Conservation (phyloP, 2,888 invertebrate species). For the Melanchra persicariae region DNA sequence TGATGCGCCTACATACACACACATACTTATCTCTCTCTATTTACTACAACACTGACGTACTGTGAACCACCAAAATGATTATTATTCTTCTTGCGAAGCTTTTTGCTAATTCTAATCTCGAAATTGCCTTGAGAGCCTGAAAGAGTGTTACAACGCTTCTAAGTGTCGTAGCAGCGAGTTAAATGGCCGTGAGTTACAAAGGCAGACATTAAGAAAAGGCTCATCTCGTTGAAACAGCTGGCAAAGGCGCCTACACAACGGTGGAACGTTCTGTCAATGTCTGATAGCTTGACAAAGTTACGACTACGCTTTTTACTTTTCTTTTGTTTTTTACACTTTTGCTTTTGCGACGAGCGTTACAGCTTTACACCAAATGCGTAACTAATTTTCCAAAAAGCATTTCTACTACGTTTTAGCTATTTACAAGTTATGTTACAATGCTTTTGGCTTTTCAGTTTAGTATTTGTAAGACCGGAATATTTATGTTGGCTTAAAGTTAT, state of each 20-base stretch:
- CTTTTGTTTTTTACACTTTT: constrained; percentile 45
- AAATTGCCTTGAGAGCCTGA: constrained; percentile 59
- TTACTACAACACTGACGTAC: constrained; percentile 54
- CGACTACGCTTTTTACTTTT: constrained; percentile 39
- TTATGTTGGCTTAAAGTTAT: constrained; percentile 15
- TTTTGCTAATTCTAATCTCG: constrained; percentile 56
- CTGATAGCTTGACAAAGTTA: constrained; percentile 57
- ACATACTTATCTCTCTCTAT: constrained; percentile 42
- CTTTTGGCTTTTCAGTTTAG: constrained; percentile 8
- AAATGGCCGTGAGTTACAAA: constrained; percentile 72
- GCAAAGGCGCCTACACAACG: constrained; percentile 62
- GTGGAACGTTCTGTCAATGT: constrained; percentile 58
- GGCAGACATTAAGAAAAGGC: constrained; percentile 69
- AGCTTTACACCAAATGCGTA: constrained; percentile 39
- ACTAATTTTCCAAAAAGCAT: constrained; percentile 40
- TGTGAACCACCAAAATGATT: constrained; percentile 49
- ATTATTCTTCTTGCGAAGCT: constrained; percentile 41
- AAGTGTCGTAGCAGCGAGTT: constrained; percentile 67
- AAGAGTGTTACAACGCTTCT: constrained; percentile 63
- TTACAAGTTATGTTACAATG: constrained; percentile 48
- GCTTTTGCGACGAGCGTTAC: constrained; percentile 51
- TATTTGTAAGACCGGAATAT: background rate
- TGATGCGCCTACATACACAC: constrained; percentile 53
- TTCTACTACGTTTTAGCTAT: constrained; percentile 43
- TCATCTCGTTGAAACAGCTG: constrained; percentile 67